phyloP scores from a whole-genome alignment of 2,888 invertebrate species.

The Apantesis nais region DNA sequence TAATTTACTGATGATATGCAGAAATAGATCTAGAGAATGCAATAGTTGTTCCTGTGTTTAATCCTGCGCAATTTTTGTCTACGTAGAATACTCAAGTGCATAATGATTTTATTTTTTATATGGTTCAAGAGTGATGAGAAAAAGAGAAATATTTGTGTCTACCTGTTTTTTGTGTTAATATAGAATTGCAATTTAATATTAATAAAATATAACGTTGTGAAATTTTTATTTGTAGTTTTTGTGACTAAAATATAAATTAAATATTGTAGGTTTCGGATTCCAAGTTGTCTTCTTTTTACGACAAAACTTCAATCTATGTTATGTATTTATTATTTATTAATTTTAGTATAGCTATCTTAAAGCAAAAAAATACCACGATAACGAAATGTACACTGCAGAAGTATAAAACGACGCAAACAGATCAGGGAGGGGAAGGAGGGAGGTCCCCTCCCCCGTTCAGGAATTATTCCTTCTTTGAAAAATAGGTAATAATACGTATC shows the following conservation, averaged over 20 bases:
- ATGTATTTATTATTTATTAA: no score
- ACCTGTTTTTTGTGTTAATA: background rate
- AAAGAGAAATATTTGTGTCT: no score
- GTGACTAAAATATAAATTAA: background rate
- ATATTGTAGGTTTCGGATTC: background rate
- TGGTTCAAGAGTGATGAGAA: no score
- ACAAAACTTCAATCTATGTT: background rate
- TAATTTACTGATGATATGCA: background rate
- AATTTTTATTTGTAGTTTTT: background rate
- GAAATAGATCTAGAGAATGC: background rate
- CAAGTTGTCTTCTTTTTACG: background rate
- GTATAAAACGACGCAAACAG: no score
- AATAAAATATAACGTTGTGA: background rate
- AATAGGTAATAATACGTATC: no score
- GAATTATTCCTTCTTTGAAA: no score
- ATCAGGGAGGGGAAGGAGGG: no score
- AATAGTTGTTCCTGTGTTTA: background rate
- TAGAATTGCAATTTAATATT: background rate
- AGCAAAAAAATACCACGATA: no score
- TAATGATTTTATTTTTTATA: background rate
- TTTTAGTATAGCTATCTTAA: no score
- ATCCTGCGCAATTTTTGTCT: background rate
- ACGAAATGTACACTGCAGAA: no score
- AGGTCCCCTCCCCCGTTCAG: no score
- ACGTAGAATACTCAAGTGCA: background rate